These are phyloP conservation scores for Globicephala melas DNA, from an alignment of 2,113 vertebrate genomes.

Conservation along the genomic window DNA sequence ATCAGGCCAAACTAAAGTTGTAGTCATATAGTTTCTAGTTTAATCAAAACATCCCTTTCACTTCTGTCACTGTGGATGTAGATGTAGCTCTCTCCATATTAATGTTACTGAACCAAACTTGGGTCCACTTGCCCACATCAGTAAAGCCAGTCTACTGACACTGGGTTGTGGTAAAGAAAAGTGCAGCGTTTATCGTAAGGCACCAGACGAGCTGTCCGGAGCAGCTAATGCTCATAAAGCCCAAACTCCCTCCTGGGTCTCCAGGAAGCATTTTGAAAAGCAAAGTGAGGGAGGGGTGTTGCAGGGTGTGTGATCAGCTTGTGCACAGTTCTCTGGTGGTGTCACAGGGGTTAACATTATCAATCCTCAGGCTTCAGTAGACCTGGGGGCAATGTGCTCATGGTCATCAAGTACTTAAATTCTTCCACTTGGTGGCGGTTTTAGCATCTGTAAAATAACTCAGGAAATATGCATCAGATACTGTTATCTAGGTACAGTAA, in stretches of 20 bases:
- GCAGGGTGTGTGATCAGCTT: rapidly evolving
- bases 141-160: neutral
- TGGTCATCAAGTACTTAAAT: neutral
- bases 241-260: neutral
- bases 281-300: neutral
- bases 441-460: neutral
- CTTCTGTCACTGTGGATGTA: neutral
- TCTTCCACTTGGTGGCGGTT: neutral
- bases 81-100: neutral
- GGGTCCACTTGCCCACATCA: neutral
- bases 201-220: neutral
- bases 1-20: neutral
- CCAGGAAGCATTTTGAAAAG: neutral
- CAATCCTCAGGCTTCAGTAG: neutral
- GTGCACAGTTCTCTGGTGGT: neutral
- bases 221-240: neutral
- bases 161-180: neutral
- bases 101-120: neutral
- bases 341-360: neutral
- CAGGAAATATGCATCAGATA: neutral
- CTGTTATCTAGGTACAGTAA: neutral
- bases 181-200: neutral
- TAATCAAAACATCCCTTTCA: neutral
- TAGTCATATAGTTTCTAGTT: neutral
- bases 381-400: neutral